phyloP scores from a whole-genome alignment of 2,797 vertebrate genomes.

The Gorsachius magnificus region DNA sequence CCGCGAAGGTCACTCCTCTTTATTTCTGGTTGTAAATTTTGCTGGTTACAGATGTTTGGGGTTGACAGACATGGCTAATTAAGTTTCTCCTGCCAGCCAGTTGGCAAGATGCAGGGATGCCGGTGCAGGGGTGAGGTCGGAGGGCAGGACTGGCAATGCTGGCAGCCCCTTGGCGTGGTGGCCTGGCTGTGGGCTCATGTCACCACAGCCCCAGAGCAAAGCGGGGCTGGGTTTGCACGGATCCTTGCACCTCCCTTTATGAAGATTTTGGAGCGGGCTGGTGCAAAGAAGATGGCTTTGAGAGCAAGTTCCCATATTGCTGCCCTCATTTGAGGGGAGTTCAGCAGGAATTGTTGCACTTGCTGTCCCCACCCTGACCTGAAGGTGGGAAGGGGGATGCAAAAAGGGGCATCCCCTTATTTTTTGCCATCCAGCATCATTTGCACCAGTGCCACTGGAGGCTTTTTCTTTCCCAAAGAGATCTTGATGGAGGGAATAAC shows the following conservation, averaged over 20 bases:
- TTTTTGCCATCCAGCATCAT: background rate
- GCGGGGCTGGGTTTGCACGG: rapidly evolving
- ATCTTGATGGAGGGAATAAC: background rate
- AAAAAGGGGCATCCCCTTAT: background rate
- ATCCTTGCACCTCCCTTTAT: background rate
- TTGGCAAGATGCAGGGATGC: slow-evolving; percentile 22
- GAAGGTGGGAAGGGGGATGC: background rate
- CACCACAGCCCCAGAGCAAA: background rate
- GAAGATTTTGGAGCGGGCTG: background rate
- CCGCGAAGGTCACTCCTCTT: slow-evolving; percentile 70
- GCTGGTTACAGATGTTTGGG: slow-evolving; percentile 66
- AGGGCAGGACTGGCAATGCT: background rate
- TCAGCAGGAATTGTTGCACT: background rate
- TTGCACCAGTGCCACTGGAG: background rate
- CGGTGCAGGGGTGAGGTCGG: background rate
- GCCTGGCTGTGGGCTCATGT: background rate
- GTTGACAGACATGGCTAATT: slow-evolving; percentile 52
- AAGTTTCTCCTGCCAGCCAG: slow-evolving; percentile 26
- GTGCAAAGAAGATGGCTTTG: background rate
- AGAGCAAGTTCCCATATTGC: background rate
- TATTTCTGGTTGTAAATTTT: slow-evolving; percentile 73
- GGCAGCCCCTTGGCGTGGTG: background rate
- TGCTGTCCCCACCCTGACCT: background rate
- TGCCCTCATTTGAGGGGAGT: background rate
- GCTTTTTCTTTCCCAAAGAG: background rate